Evolutionary conservation across 2,113 vertebrate genomes (phyloP).

Genomic region (Heloderma charlesbogerti): DNA sequence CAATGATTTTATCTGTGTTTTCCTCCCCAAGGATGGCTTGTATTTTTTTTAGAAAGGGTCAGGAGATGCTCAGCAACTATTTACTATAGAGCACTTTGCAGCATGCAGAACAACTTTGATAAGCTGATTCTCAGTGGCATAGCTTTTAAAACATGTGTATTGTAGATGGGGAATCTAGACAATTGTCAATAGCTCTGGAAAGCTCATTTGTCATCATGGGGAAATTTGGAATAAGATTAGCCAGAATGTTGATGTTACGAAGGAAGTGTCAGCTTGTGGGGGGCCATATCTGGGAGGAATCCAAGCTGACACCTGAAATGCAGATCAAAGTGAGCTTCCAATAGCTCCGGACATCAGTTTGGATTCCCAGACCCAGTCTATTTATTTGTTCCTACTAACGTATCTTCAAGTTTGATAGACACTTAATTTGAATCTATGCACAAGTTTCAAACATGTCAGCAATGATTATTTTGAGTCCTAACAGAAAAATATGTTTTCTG

Average conservation of each 20-base stretch:
- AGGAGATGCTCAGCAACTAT: conserved; percentile 45
- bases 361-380: not conserved
- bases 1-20: not conserved
- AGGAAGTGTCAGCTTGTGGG: not conserved
- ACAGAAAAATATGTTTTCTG: not conserved
- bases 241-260: conserved; percentile 22
- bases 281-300: not conserved
- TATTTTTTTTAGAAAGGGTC: conserved; percentile 36
- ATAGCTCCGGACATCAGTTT: not conserved
- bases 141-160: conserved; percentile 51
- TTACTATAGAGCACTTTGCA: conserved; percentile 46
- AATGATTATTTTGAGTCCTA: not conserved
- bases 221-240: conserved; percentile 38
- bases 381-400: not conserved
- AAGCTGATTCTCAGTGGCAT: conserved; percentile 45
- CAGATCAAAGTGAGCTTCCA: not conserved
- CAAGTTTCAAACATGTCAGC: not conserved
- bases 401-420: not conserved
- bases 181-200: conserved; percentile 52
- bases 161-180: conserved; percentile 52
- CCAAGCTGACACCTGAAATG: not conserved
- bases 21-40: conserved; percentile 41
- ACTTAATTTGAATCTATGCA: not conserved
- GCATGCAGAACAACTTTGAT: conserved; percentile 51
- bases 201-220: conserved; percentile 44